phyloP scores from a whole-genome alignment of 92 coral and sea anemone genomes.

The Zoanthus sansibaricus region DNA sequence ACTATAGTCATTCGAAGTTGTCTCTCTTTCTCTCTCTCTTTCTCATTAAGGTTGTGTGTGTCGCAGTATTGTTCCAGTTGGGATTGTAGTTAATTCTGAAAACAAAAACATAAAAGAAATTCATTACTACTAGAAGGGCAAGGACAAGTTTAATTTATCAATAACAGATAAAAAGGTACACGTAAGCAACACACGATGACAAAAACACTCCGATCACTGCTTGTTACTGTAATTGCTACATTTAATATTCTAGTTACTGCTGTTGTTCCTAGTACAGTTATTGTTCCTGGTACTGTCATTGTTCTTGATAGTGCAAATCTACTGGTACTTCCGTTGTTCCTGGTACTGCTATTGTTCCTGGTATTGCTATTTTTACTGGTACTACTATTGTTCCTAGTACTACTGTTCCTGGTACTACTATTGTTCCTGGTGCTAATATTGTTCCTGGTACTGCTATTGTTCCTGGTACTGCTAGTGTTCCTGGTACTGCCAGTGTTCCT shows the following conservation, averaged over 20 bases:
- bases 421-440: no score
- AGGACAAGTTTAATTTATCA: neutral
- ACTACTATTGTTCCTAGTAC: no score
- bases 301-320: neutral
- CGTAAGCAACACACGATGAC: neutral
- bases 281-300: neutral
- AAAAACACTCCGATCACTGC: no score
- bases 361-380: no score
- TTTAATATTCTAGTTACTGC: no score
- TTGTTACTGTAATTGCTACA: no score
- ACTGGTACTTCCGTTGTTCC: no score
- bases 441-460: no score
- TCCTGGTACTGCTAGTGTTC: no score
- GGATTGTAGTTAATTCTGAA: conserved; percentile 36
- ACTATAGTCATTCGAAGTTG: conserved; percentile 28
- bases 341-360: no score
- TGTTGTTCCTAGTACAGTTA: neutral
- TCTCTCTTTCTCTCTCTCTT: conserved; percentile 49
- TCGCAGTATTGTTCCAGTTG: conserved; percentile 26
- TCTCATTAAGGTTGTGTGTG: conserved; percentile 12
- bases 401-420: no score
- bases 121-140: neutral
- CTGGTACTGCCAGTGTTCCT: no score
- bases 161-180: neutral
- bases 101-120: neutral